Percentiles rank a stretch among this genome's conserved stretches.
These are phyloP conservation scores for Zaprionus lineosus DNA, from an alignment of 2,888 invertebrate genomes.

Conservation along the genomic window DNA sequence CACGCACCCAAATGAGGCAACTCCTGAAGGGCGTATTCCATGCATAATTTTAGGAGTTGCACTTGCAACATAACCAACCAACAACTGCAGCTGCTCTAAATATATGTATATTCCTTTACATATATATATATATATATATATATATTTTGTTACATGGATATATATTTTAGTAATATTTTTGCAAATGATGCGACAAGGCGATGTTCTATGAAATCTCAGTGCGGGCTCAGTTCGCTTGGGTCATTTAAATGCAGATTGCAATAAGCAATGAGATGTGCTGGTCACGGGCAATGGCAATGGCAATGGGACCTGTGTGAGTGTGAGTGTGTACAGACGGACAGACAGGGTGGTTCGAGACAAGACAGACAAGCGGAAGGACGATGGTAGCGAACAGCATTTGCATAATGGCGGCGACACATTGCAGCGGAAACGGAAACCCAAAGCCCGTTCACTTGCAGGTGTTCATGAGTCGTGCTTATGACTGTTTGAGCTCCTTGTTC, in stretches of 20 bases:
- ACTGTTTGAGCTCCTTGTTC: conserved; percentile 64
- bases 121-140: too few relatives aligned
- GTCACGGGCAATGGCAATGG: not conserved
- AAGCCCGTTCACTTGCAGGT: conserved; percentile 60
- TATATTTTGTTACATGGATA: too few relatives aligned
- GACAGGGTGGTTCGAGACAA: too few relatives aligned
- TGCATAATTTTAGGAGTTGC: conserved; percentile 55
- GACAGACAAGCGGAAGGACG: not conserved
- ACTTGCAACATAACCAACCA: not conserved
- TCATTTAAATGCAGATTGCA: conserved; percentile 79
- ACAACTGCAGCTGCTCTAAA: conserved; percentile 7
- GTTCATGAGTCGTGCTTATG: conserved; percentile 69
- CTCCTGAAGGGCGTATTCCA: conserved; percentile 21
- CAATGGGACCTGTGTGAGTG: conserved; percentile 10
- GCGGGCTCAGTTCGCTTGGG: conserved; percentile 49
- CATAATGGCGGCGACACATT: conserved; percentile 76
- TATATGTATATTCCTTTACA: conserved; percentile 43
- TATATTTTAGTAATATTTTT: too few relatives aligned
- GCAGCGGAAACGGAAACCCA: conserved; percentile 71
- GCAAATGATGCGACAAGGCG: conserved; percentile 69
- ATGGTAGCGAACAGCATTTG: conserved; percentile 40
- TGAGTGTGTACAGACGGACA: too few relatives aligned
- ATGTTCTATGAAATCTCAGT: conserved; percentile 57
- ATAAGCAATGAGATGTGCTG: conserved; percentile 45
- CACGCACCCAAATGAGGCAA: conserved; percentile 38